Percentiles rank a stretch among this genome's conserved stretches.
These are phyloP conservation scores for Trialeurodes vaporariorum DNA, from an alignment of 1,140 invertebrate genomes.

Conservation along the genomic window DNA sequence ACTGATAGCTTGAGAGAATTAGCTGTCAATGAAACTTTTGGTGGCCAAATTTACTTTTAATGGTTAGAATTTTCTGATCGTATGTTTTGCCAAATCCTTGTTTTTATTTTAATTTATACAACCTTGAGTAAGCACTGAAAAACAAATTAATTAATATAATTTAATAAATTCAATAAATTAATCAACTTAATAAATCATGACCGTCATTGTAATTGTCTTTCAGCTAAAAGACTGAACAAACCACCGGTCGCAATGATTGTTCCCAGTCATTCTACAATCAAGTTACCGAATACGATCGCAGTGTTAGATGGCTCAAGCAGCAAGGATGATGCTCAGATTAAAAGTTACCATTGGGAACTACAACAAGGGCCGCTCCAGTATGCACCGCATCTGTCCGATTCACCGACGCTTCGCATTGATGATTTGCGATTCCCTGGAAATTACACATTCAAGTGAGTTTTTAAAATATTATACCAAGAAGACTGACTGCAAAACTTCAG, in stretches of 20 bases:
- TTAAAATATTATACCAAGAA: no score
- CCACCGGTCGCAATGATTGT: slow-evolving; percentile 76
- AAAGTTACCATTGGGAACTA: slow-evolving; percentile 68
- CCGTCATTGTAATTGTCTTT: slow-evolving; percentile 23
- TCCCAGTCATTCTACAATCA: slow-evolving; percentile 69
- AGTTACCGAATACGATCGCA: slow-evolving; percentile 76
- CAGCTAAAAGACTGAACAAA: slow-evolving; percentile 72
- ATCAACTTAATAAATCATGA: background rate
- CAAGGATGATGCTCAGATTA: slow-evolving; percentile 48
- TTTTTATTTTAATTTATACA: slow-evolving; percentile 5
- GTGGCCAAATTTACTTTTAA: no score
- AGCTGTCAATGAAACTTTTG: no score
- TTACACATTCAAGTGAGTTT: slow-evolving; percentile 73
- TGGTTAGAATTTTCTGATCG: no score
- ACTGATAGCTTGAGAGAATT: no score
- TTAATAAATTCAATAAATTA: background rate
- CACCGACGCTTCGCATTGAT: slow-evolving; percentile 70
- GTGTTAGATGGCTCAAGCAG: slow-evolving; percentile 75
- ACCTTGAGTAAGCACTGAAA: no score
- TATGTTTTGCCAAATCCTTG: no score
- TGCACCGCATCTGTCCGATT: slow-evolving; percentile 60
- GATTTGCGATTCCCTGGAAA: slow-evolving; percentile 74
- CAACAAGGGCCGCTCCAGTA: slow-evolving; percentile 77
- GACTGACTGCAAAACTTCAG: no score
- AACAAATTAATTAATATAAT: background rate